phyloP scores from a whole-genome alignment of 2,113 vertebrate species.

The Phrynosoma blainvillii region DNA sequence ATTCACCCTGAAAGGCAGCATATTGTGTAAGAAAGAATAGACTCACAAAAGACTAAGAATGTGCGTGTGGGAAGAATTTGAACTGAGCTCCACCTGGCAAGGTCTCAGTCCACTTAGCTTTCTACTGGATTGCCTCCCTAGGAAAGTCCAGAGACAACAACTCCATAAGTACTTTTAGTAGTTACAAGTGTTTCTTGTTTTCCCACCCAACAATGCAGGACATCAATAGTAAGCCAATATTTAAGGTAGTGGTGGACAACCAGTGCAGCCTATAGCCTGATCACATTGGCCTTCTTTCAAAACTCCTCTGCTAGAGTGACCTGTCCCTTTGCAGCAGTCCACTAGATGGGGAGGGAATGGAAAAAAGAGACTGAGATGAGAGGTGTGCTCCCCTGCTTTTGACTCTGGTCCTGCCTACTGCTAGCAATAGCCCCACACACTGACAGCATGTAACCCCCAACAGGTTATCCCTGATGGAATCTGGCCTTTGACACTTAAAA shows the following conservation, averaged over 20 bases:
- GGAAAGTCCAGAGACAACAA: background rate
- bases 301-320: background rate
- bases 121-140: background rate
- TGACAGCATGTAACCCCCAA: background rate
- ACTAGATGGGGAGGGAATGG: too few species aligned
- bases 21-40: conserved; percentile 15
- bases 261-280: background rate
- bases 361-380: too few species aligned
- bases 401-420: too few species aligned
- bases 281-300: background rate
- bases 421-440: background rate
- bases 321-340: too few species aligned
- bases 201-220: background rate
- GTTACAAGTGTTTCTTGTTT: too few species aligned
- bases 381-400: too few species aligned
- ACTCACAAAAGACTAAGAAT: background rate
- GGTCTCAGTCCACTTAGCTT: background rate
- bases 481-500: background rate
- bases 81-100: background rate
- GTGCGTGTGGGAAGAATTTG: background rate
- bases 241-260: background rate
- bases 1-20: conserved; percentile 33
- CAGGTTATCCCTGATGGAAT: background rate
- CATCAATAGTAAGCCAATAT: background rate
- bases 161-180: background rate